Conservation (phyloP, 1,140 invertebrate species). For the Aphelenchoides besseyi region DNA sequence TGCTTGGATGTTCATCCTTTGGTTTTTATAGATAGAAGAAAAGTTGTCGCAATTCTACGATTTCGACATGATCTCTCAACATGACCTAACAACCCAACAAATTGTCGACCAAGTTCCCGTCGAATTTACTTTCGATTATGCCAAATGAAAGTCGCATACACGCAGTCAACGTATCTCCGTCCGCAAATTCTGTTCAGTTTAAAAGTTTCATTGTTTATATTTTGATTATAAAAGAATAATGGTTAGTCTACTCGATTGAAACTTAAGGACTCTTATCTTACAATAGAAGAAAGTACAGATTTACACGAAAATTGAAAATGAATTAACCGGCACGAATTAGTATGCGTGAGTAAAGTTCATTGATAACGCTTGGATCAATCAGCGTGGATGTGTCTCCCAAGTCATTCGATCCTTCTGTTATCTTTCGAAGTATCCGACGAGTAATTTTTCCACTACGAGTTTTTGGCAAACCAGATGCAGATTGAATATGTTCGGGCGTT, state of each 20-base stretch:
- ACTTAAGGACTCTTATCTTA: no score
- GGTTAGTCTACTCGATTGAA: no score
- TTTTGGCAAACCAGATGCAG: conserved; percentile 86
- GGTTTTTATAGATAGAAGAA: conserved; percentile 2
- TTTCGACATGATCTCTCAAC: not conserved
- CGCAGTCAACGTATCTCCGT: no score
- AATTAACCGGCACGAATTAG: conserved; percentile 8
- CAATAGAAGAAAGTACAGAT: conserved; percentile 2
- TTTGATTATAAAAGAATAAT: no score
- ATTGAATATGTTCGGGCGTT: conserved; percentile 76
- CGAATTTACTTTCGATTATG: not conserved
- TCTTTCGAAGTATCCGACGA: conserved; percentile 85
- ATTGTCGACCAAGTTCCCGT: not conserved
- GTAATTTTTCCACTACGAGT: conserved; percentile 97
- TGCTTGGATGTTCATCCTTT: not conserved
- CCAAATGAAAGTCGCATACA: not conserved
- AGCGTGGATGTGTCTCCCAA: conserved; percentile 88
- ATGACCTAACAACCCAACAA: not conserved
- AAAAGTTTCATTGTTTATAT: no score
- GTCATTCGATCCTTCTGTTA: conserved; percentile 76
- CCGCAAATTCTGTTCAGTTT: no score
- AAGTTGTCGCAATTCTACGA: conserved; percentile 15
- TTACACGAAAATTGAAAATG: not conserved
- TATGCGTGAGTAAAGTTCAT: conserved; percentile 69
- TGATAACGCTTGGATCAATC: conserved; percentile 80